These are phyloP conservation scores for Meloidogyne hapla DNA, from an alignment of 1,140 invertebrate species.

Conservation along the genomic window DNA sequence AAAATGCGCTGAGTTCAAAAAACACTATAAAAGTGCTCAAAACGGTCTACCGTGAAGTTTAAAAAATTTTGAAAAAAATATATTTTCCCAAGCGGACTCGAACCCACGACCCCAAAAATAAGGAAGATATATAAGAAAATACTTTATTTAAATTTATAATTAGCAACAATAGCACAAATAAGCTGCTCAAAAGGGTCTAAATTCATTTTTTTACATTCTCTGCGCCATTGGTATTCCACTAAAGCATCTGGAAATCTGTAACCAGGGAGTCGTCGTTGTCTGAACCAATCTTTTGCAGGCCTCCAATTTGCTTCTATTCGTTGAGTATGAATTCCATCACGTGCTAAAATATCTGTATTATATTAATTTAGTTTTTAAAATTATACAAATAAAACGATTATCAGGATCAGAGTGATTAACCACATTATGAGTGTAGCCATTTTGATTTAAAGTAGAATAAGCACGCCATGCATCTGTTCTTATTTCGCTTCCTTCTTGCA, in stretches of 20 bases:
- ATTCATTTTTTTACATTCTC: background rate
- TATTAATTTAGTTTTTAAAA: background rate
- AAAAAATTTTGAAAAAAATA: too few relatives aligned
- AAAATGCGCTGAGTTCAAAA: too few relatives aligned
- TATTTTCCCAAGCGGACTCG: too few relatives aligned
- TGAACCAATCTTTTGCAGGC: slow-evolving; percentile 21
- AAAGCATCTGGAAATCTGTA: slow-evolving; percentile 1
- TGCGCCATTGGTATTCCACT: slow-evolving; percentile 17
- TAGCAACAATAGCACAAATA: too few relatives aligned
- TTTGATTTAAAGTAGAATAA: too few relatives aligned
- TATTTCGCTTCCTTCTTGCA: too few relatives aligned
- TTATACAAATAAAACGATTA: background rate
- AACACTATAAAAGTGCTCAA: too few relatives aligned
- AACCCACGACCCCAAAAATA: too few relatives aligned
- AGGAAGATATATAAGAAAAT: too few relatives aligned
- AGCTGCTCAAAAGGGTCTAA: slow-evolving; percentile 16
- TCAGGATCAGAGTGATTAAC: slow-evolving; percentile 10
- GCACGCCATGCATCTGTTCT: too few relatives aligned
- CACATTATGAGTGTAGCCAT: background rate
- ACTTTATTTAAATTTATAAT: too few relatives aligned
- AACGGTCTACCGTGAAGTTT: too few relatives aligned
- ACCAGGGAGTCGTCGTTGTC: slow-evolving; percentile 9
- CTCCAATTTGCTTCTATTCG: slow-evolving; percentile 13
- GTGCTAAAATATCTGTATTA: background rate
- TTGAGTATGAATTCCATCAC: slow-evolving; percentile 13